A percentile compares a stretch with the other conserved stretches of the same genome.
Evolutionary conservation across 2,888 invertebrate genomes (phyloP).

Genomic region (Bimastos eiseni): DNA sequence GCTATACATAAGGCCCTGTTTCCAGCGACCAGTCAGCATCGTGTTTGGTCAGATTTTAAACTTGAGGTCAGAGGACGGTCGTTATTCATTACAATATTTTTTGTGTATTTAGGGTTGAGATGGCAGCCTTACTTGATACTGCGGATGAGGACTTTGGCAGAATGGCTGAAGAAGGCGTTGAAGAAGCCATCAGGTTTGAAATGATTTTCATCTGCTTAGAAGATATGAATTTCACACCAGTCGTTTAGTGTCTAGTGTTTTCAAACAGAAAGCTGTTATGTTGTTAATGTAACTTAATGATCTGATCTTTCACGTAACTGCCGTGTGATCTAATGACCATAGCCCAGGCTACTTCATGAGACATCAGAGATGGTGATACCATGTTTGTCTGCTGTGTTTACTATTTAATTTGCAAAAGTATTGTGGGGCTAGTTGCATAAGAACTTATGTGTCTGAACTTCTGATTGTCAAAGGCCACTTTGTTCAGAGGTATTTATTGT

Average conservation of each 20-base stretch:
- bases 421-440: neutral
- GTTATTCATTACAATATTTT: neutral
- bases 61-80: neutral
- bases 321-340: too few relatives aligned
- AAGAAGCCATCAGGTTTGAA: slow-evolving; percentile 53
- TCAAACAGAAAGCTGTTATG: neutral
- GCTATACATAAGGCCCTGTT: too few relatives aligned
- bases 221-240: neutral
- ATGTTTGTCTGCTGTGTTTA: too few relatives aligned
- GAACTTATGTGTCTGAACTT: neutral
- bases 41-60: too few relatives aligned
- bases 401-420: too few relatives aligned
- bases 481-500: neutral
- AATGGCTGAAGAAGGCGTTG: slow-evolving; percentile 53
- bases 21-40: too few relatives aligned
- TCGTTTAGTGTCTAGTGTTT: neutral
- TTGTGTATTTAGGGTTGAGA: neutral
- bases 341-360: too few relatives aligned
- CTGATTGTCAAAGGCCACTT: neutral
- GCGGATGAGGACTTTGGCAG: slow-evolving; percentile 40
- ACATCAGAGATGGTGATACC: too few relatives aligned
- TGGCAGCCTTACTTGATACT: neutral
- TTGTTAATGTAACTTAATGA: too few relatives aligned
- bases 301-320: too few relatives aligned
- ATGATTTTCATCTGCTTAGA: neutral